These are phyloP conservation scores for Silurus glanis DNA, from an alignment of 2,113 vertebrate genomes.

Conservation along the genomic window DNA sequence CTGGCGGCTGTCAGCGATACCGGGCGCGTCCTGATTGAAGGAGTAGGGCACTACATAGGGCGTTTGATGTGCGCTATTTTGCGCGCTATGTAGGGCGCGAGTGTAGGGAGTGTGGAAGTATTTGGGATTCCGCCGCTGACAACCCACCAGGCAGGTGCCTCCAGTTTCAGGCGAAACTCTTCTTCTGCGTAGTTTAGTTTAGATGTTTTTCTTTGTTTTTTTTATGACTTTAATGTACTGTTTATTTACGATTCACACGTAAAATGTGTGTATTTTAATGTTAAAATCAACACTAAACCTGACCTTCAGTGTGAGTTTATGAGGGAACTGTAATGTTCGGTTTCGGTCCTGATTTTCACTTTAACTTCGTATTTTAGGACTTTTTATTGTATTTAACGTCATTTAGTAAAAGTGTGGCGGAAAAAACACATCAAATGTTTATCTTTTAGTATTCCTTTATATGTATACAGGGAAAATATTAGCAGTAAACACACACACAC, in stretches of 20 bases:
- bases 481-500: neutral
- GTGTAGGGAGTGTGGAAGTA: neutral
- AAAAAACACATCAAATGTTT: neutral
- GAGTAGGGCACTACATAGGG: neutral
- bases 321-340: neutral
- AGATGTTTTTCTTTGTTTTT: neutral
- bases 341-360: neutral
- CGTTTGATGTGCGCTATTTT: neutral
- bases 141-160: conserved; percentile 7
- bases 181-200: neutral
- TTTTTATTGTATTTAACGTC: neutral
- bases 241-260: too few relatives aligned
- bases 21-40: neutral
- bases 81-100: neutral
- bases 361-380: neutral
- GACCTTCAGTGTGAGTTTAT: neutral
- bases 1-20: conserved; percentile 7
- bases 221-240: neutral
- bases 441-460: neutral
- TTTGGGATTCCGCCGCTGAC: neutral
- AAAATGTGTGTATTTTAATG: too few relatives aligned
- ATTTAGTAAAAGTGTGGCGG: neutral
- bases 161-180: neutral
- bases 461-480: neutral
- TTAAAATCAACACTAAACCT: neutral